These are phyloP conservation scores for Alces alces DNA, from an alignment of 2,113 vertebrate genomes.

Conservation along the genomic window DNA sequence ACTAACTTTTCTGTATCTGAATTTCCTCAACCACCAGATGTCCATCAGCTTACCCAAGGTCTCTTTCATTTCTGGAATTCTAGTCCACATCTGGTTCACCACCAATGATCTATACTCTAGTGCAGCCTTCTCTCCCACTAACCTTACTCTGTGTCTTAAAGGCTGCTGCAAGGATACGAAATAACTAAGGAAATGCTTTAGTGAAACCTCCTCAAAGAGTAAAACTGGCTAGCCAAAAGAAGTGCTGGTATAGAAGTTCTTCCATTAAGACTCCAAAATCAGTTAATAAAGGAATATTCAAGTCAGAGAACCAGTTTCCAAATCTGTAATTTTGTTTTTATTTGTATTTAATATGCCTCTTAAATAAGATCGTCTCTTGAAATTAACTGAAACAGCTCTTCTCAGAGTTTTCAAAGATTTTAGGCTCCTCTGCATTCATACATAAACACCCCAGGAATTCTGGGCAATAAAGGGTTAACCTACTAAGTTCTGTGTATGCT, in stretches of 20 bases:
- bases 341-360: background rate
- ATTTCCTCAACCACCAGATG: background rate
- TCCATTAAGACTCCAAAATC: background rate
- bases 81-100: background rate
- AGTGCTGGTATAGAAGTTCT: background rate
- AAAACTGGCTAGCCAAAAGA: background rate
- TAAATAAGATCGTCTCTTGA: background rate
- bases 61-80: background rate
- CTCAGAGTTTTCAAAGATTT: background rate
- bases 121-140: background rate
- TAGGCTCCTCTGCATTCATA: conserved; percentile 60
- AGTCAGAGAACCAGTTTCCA: background rate
- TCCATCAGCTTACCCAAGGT: background rate
- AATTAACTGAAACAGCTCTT: background rate
- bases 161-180: background rate
- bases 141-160: background rate
- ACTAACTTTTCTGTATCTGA: background rate
- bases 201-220: background rate
- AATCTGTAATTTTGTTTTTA: background rate
- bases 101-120: background rate
- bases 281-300: background rate
- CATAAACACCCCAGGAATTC: conserved; percentile 47
- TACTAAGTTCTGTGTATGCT: conserved; percentile 79
- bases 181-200: background rate
- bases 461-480: conserved; percentile 78